Base-by-base conservation (phyloP, 2,888 invertebrate genomes). In the Caenorhabditis sulstoni region DNA sequence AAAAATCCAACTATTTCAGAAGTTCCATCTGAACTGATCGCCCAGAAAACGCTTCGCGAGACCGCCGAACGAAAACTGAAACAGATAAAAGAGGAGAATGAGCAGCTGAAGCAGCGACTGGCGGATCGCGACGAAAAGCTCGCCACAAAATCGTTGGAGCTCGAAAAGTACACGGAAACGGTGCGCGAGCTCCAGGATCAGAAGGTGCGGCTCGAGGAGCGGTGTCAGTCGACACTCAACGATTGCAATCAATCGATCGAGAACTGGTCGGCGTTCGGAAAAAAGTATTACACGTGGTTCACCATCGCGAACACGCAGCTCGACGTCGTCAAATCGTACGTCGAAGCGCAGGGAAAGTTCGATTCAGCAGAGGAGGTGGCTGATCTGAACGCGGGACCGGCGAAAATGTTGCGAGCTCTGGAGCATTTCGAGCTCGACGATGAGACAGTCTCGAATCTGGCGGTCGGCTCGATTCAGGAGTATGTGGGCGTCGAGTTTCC, bases 271-370 rank as follows among this genome's bases (percentile, higher is more conserved):
- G 16, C 45, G 0, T 55, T 78, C 18, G 81, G 74, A 0, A 67
- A 53, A 11, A 83, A 83, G 23, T 83, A 74, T 52, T 81, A 78
- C 29, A 66, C 50, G 1, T 83, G 83, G 83, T 79, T 45, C 57
- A 68, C 65, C 4, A 64, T 74, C 16, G 81, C 81, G 0, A 67
- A 58, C 16, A 37, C 64, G 14, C 83, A 83, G 41, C 49, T 83
- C 5, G 67, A 71, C 7, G 47, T 41, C 2, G 53, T 80, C 3
- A 49, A 71, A 16, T 12, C 9, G 3, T 59, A 74, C 20, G 58
- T 74, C 3, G 58, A 67, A 2, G 59, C 41, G 5, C 35, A 62
- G 12, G 66, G 61, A 22, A 65, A 64, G 23, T 79, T 70, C 22
- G 79, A 79, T 9, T 57, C 39, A 29, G 61, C 45, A 11, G 50